phyloP scores from a whole-genome alignment of 1,140 invertebrate genomes.

The Magallana gigas region DNA sequence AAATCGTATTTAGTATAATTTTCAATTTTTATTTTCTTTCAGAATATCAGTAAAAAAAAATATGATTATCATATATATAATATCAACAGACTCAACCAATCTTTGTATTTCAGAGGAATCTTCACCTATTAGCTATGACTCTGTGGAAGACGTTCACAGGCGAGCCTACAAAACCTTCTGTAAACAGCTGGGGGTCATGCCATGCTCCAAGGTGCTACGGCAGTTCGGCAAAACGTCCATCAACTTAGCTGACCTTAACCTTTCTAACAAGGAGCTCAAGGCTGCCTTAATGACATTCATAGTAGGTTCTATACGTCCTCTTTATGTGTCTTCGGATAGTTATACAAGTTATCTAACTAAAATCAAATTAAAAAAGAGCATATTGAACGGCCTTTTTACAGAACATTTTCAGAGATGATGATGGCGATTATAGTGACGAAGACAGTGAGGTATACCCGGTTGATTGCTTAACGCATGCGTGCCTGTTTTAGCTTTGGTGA shows the following conservation, averaged over 20 bases:
- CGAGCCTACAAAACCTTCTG: conserved; percentile 50
- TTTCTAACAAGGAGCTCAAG: conserved; percentile 57
- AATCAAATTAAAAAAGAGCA: no score
- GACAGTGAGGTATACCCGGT: neutral
- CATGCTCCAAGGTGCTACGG: conserved; percentile 48
- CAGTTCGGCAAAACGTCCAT: conserved; percentile 53
- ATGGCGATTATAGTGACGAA: neutral
- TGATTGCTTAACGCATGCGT: neutral
- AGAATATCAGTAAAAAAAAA: no score
- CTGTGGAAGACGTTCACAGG: conserved; percentile 16
- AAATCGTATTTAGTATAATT: no score
- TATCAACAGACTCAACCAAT: no score
- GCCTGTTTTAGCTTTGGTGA: no score
- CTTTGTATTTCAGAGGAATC: neutral
- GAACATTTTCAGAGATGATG: neutral
- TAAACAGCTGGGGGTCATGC: conserved; percentile 46
- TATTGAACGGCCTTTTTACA: neutral
- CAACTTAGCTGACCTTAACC: conserved; percentile 46
- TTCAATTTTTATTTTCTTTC: no score
- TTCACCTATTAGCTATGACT: neutral
- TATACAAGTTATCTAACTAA: no score
- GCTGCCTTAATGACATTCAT: conserved; percentile 57
- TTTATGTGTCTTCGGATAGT: no score
- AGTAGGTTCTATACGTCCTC: conserved; percentile 42
- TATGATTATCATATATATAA: no score